phyloP scores from a whole-genome alignment of 2,113 vertebrate species.

The Notarius quadriscutis region DNA sequence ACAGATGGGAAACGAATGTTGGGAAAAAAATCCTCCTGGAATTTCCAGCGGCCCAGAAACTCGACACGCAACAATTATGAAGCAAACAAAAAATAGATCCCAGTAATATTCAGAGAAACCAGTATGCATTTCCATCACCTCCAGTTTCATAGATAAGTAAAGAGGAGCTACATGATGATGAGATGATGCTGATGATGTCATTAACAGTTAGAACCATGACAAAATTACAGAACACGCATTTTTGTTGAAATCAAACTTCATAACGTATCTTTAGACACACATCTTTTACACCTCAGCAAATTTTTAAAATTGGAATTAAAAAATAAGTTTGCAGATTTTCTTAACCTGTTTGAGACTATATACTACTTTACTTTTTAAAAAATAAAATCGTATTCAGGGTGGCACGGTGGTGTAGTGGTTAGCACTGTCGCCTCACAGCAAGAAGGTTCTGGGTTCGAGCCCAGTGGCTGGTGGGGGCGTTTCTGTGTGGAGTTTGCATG shows the following conservation, averaged over 20 bases:
- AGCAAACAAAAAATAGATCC: background rate
- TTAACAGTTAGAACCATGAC: no score
- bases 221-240: no score
- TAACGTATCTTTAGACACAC: no score
- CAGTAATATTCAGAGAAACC: background rate
- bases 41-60: background rate
- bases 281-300: no score
- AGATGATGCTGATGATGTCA: no score
- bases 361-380: background rate
- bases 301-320: background rate
- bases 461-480: no score
- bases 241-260: background rate
- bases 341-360: background rate
- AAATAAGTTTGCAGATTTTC: background rate
- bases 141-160: background rate
- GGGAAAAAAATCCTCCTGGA: background rate
- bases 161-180: background rate
- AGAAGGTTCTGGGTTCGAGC: no score
- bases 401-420: no score
- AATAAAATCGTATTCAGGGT: no score
- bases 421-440: no score
- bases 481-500: no score
- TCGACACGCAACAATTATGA: background rate
- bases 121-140: background rate
- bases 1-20: background rate